Evolutionary conservation across 2,113 vertebrate genomes (phyloP), one percentile per base, ranked within the genome.

Genomic region (Phodopus roborovskii): DNA sequence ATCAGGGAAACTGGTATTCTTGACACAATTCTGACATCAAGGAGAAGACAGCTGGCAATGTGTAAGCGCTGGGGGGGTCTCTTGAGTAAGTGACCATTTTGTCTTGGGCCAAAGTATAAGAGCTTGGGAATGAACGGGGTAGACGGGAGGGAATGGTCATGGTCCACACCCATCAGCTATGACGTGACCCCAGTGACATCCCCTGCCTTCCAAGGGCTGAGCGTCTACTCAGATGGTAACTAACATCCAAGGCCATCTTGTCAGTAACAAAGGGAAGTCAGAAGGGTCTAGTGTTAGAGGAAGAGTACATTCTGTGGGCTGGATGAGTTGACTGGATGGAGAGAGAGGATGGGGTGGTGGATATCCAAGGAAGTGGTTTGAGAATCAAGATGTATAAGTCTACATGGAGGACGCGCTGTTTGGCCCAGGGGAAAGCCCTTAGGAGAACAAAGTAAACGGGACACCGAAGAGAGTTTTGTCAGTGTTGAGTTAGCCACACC

Each of bases 21-120:
- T 93, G 83, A 87, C 83, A 95, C 83, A 75, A 53, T 75, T 84
- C 90, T 91, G 95, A 83, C 90, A 92, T 74, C n/a, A 74, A 75
- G 77, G 84, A 93, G 88, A 81, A 92, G 64, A 50, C 83, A 87
- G 74, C 39, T n/a, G 84, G 79, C 39, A 9, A 42, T 0, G 13
- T 2, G 0, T 77, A 26, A 81, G 87, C 20, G 64, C 30, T 50
- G 20, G 90, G 20, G 90, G 73, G 73, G n/a, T 53, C 42, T 50
- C 79, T 71, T 28, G 12, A 50, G 64, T 48, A 16, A 17, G 62
- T 79, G 70, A 66, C 81, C 36, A 11, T 66, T 91, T 56, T 28
- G 50, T 78, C 88, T 92, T 0, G 1, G 75, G 71, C 83, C 16
- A 66, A 87, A 75, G 19, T 62, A 22, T 64, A 53, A 28, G 5